Evolutionary conservation across 2,113 vertebrate species (phyloP), one percentile per base, ranked within the genome.

Genomic region (Dipodomys ordii): DNA sequence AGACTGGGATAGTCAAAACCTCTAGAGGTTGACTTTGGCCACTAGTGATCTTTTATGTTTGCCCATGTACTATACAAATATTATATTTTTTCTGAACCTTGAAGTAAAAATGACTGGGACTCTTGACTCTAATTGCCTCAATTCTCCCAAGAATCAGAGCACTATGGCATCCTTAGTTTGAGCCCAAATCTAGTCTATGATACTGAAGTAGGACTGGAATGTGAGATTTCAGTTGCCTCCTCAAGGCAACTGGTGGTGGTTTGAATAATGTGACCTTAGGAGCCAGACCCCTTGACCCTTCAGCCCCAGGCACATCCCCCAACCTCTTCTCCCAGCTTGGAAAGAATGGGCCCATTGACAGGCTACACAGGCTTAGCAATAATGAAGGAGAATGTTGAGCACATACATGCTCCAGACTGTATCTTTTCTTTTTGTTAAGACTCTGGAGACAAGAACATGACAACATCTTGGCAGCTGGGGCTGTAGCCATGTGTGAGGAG

Each of bases 391-490:
- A 62, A 2, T 85, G 68, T 88, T 92, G 88, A 94, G 88, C 65
- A 93, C 90, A 93, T 49, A 93, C 30, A 92, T 4, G 30, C 88
- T 83, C 65, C 94, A 96, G 90, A 81, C 93, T 96, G 92, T 88
- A 93, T 80, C 96, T 97, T 95, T 96, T 60, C 92, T 93, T 95
- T 90, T 96, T 96, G 93, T 97, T 97, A 97, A 97, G 90, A 71
- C 97, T 95, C 96, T 96, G 86, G 95, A 97, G 97, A 96, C 94
- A 96, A 96, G 97, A 97, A 96, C 95, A 92, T 97, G 97, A 97
- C 97, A 97, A 96, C 96, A 84, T 96, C 96, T 97, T 97, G 97
- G 97, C 96, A 97, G 94, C 96, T 96, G 97, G 90, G 93, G 94
- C 90, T 96, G 60, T 92, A 95, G 93, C 97, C 96, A 97, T 97